Conservation (phyloP, 2,113 vertebrate species). For the Thinocorus orbignyianus region DNA sequence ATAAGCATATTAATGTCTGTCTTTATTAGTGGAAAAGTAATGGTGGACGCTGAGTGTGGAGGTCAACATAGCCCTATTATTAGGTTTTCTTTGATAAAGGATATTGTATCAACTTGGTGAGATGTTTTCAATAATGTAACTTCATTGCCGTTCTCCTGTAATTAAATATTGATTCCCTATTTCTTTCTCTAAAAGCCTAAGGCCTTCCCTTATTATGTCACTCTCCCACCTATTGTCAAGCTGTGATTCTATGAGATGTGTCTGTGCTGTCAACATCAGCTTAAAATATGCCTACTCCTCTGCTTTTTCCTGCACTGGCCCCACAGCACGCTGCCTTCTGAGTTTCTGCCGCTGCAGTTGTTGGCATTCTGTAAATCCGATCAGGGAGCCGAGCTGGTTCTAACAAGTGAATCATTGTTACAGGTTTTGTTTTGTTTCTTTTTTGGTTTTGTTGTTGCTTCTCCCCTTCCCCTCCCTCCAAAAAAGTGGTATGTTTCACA, state of each 20-base stretch:
- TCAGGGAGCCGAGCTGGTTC: constrained; percentile 35
- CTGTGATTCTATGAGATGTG: neutral
- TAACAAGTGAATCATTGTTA: constrained; percentile 44
- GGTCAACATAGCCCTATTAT: neutral
- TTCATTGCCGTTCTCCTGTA: neutral
- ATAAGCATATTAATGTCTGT: neutral
- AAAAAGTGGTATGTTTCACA: constrained; percentile 9
- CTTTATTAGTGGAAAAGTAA: neutral
- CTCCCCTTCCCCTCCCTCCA: neutral
- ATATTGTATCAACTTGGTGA: neutral
- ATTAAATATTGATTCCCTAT: constrained; percentile 26
- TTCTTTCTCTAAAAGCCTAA: constrained; percentile 15
- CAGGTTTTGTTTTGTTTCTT: neutral
- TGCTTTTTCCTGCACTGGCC: neutral
- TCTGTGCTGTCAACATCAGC: neutral
- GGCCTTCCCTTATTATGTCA: neutral
- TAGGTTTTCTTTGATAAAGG: constrained; percentile 27
- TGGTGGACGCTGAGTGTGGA: neutral
- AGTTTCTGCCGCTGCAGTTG: neutral
- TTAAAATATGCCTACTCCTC: neutral
- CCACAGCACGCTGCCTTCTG: neutral
- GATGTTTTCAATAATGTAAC: neutral
- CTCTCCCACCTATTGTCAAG: neutral
- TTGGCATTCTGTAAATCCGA: constrained; percentile 2
- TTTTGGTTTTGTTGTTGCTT: neutral